Conservation (phyloP, 2,888 invertebrate species). For the Metacarcinus magister region DNA sequence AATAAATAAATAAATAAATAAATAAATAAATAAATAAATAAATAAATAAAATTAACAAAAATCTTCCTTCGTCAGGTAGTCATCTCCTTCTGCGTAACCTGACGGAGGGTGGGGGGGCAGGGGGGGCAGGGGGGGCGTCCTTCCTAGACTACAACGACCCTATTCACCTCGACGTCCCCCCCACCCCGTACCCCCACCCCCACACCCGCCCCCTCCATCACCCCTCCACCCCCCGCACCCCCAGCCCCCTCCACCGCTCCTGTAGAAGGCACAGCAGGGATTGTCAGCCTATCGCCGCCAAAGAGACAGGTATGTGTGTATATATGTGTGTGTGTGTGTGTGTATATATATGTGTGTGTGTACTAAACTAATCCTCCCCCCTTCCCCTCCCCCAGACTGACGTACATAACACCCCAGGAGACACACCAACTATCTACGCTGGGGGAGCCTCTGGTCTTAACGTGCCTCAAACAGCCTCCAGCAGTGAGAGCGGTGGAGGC, state of each 20-base stretch:
- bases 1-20: too few relatives aligned
- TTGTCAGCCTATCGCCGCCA: not conserved
- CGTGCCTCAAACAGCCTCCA: not conserved
- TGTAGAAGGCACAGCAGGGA: not conserved
- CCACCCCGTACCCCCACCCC: constrained; percentile 23
- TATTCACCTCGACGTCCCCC: constrained; percentile 59
- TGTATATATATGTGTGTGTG: not conserved
- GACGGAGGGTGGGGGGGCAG: not conserved
- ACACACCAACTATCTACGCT: constrained; percentile 88
- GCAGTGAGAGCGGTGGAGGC: not conserved
- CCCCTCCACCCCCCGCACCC: not conserved
- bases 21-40: too few relatives aligned
- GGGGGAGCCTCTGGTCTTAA: constrained; percentile 83
- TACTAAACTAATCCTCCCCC: not conserved
- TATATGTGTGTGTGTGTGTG: constrained; percentile 9
- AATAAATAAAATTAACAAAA: too few relatives aligned
- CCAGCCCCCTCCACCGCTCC: not conserved
- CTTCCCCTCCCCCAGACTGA: not conserved
- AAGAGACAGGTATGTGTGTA: not conserved
- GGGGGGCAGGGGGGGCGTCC: not conserved
- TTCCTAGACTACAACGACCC: constrained; percentile 74
- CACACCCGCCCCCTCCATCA: not conserved
- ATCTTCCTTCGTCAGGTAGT: not conserved
- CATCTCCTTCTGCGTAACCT: constrained; percentile 40
- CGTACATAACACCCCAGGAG: constrained; percentile 85